Base-by-base conservation (phyloP, 2,113 vertebrate genomes). In the Muntiacus muntjak region DNA sequence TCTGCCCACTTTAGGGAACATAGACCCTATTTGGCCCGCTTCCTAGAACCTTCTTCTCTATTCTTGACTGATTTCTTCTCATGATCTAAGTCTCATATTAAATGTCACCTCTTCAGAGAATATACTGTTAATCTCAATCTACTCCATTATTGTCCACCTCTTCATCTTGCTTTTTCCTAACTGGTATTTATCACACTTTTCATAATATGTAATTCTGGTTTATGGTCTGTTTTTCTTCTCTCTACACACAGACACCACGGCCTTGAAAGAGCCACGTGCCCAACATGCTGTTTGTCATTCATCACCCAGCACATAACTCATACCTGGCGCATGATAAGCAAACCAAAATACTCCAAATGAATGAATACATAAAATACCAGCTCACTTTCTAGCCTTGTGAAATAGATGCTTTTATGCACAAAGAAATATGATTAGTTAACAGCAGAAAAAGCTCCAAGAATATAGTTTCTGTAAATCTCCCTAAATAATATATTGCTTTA, bases 251-350 rank as follows among this genome's bases (percentile, higher is more conserved):
- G 4, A 26, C 43, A 47, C 4, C 4, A 2, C 1, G 3, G 23
- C 15, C 33, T 62, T 16, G 19, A 84, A 91, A 7, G 30, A 55
- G 19, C 4, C 14, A 3, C 12, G 17, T 64, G 33, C 19, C 25
- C 12, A 0, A 36, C 0, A 1, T 14, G 5, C n/a, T 9, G 1
- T 43, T 50, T 78, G 14, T 62, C 28, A 16, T 30, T 52, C 16
- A 28, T 25, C 2, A 15, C 5, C 15, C 30, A 91, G 19, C 9
- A 60, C 3, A 6, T 19, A 9, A 62, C 21, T 87, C 62, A 45
- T 2, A 43, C 2, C 4, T 50, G 6, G 30, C 1, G 2, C 4
- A 10, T 15, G 36, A 6, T 3, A 55, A 26, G 30, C 4, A 89
- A 26, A n/a, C 1, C 10, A n/a, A 54, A 30, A 21, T 43, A 36